phyloP scores from a whole-genome alignment of 2,113 vertebrate genomes.

The Anarhynchus alexandrinus region DNA sequence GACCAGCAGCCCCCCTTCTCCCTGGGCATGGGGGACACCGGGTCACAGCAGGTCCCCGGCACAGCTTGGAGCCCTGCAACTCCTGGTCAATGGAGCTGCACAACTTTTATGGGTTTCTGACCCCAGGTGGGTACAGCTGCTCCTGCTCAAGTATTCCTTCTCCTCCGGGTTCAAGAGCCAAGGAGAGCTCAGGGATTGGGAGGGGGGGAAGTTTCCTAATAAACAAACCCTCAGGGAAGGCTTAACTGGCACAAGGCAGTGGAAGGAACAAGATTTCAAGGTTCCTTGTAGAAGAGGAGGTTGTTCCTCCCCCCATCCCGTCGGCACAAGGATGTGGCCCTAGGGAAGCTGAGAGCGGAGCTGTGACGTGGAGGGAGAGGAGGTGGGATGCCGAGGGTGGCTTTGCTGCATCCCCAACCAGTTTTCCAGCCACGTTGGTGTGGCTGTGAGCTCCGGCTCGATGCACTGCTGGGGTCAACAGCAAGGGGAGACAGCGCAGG shows the following conservation, averaged over 20 bases:
- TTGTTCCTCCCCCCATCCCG: background rate
- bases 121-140: constrained; percentile 21
- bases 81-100: constrained; percentile 57
- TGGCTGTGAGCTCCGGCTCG: background rate
- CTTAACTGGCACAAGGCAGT: constrained; percentile 12
- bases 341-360: background rate
- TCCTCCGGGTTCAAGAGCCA: background rate
- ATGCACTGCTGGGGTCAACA: background rate
- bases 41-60: constrained; percentile 15
- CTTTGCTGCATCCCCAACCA: background rate
- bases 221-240: constrained; percentile 39
- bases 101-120: constrained; percentile 52
- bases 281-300: background rate
- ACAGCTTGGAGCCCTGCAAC: background rate
- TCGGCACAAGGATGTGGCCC: background rate
- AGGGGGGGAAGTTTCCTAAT: constrained; percentile 18
- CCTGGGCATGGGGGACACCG: background rate
- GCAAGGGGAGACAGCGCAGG: background rate
- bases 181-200: background rate
- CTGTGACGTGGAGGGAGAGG: background rate
- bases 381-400: background rate
- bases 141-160: constrained; percentile 14
- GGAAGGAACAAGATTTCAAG: constrained; percentile 7
- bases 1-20: background rate
- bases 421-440: accelerated